Evolutionary conservation across 2,888 invertebrate species (phyloP).

Genomic region (Sussaba pulchella): DNA sequence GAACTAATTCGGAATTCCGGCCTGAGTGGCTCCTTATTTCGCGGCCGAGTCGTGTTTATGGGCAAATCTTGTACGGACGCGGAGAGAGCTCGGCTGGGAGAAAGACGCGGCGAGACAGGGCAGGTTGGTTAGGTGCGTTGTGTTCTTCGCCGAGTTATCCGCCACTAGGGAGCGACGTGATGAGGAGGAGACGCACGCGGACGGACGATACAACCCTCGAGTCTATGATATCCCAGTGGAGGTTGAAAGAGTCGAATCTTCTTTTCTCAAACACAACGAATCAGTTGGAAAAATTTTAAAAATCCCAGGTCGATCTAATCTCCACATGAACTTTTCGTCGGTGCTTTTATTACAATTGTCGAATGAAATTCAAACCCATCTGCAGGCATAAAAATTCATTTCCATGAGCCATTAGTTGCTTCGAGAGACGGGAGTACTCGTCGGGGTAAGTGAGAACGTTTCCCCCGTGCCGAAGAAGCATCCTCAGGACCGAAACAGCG

Average conservation of each 20-base stretch:
- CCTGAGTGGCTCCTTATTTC: slow-evolving; percentile 79
- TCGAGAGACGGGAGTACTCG: not conserved
- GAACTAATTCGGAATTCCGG: slow-evolving; percentile 80
- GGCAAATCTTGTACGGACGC: slow-evolving; percentile 71
- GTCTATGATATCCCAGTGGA: not conserved
- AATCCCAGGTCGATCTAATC: not conserved
- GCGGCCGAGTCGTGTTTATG: slow-evolving; percentile 75
- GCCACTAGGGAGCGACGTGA: slow-evolving; percentile 4
- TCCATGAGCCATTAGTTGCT: not conserved
- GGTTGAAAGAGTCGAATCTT: not conserved
- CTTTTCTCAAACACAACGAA: not conserved
- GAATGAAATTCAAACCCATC: not conserved
- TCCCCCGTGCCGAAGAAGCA: slow-evolving; percentile 4
- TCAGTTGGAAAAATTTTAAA: not conserved
- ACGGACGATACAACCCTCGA: not conserved
- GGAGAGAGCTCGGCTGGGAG: slow-evolving; percentile 45
- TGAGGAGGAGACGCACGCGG: slow-evolving; percentile 27
- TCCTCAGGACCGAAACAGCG: slow-evolving; percentile 18
- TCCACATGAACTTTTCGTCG: not conserved
- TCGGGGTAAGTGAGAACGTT: not conserved
- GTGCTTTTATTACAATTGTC: not conserved
- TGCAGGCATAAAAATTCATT: not conserved
- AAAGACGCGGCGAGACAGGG: not conserved
- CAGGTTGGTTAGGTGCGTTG: slow-evolving; percentile 33
- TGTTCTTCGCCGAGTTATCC: slow-evolving; percentile 42